Base-by-base conservation (phyloP, 2,888 invertebrate species). In the Cybosia mesomella region DNA sequence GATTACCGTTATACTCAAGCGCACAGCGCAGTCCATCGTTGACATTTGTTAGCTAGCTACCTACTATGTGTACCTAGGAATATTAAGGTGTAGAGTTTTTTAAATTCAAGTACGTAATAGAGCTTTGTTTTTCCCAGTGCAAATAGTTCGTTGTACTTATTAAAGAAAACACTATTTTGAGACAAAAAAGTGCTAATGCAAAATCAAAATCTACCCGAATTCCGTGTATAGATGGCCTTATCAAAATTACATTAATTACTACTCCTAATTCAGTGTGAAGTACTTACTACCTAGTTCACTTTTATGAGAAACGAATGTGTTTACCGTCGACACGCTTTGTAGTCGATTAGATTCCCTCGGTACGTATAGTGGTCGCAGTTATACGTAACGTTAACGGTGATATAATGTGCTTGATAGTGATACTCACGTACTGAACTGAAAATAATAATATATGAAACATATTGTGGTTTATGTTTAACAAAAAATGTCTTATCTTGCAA, bases 201-300 rank as follows among this genome's bases (percentile, higher is more conserved):
- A 28, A 28, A 28, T 28, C 28, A 28, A 28, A 28, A 28, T 4
- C 28, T 28, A 28, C 28, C 28, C 28, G 5, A n/a, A n/a, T n/a
- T n/a, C n/a, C n/a, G n/a, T n/a, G n/a, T n/a, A 10, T 36, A 59
- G 3, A n/a, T 24, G 32, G 64, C 70, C 64, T 73, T 74, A 77
- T 77, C 72, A 53, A 71, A 54, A 64, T 28, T 28, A 5, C 67
- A 67, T 80, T 80, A 80, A 80, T 80, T 80, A 80, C 74, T 68
- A 24, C 32, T 68, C 74, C 68, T 79, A 80, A 80, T 73, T 71
- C 58, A 58, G 74, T 73, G 76, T 72, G 75, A 79, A 79, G 79
- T 74, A 68, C 70, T 75, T 70, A 34, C 13, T 55, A 77, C 75
- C 74, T 73, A 72, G 77, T 79, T 71, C 64, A 71, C 34, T 72